These are phyloP conservation scores for Oryctes rhinoceros DNA, from an alignment of 1,140 invertebrate species.

Conservation along the genomic window DNA sequence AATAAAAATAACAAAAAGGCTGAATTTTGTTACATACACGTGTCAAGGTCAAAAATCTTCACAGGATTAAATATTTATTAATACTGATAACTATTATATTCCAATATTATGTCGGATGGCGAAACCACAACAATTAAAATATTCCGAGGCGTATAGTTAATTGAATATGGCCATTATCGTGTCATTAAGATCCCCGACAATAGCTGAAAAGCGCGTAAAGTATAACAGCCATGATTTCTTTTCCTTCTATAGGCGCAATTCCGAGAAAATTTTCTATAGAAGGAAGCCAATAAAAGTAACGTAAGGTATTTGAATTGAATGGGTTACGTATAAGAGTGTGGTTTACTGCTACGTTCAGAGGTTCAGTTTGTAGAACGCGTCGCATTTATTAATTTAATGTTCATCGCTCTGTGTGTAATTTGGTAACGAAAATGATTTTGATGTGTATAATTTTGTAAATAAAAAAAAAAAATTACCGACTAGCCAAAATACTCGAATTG, in stretches of 20 bases:
- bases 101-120: slow-evolving; percentile 31
- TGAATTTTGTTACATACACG: slow-evolving; percentile 20
- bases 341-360: slow-evolving; percentile 28
- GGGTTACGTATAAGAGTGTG: slow-evolving; percentile 20
- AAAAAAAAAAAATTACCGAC: no score
- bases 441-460: no score
- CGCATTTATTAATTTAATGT: neutral
- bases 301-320: slow-evolving; percentile 33
- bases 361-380: neutral
- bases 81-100: slow-evolving; percentile 35
- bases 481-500: no score
- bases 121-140: slow-evolving; percentile 37
- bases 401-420: no score
- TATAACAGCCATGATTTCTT: slow-evolving; percentile 36
- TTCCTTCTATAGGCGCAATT: slow-evolving; percentile 24
- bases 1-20: slow-evolving; percentile 15
- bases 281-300: slow-evolving; percentile 32
- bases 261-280: slow-evolving; percentile 32
- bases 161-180: slow-evolving; percentile 37
- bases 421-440: no score
- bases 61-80: slow-evolving; percentile 34
- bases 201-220: slow-evolving; percentile 34
- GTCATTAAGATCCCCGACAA: slow-evolving; percentile 31
- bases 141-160: slow-evolving; percentile 27
- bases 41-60: slow-evolving; percentile 31